Conservation (phyloP, 2,888 invertebrate genomes). For the Stenodera caucasica region DNA sequence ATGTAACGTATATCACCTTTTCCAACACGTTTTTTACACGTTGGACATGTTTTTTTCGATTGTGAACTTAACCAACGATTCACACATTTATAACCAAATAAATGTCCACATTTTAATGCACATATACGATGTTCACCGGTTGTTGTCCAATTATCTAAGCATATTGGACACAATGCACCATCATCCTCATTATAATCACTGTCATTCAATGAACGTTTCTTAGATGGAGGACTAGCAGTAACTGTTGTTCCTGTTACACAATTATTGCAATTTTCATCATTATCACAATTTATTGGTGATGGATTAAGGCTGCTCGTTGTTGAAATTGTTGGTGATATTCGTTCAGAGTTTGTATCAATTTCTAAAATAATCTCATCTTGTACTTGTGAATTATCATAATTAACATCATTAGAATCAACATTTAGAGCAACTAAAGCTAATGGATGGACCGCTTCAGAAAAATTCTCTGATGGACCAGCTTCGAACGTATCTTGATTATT, state of each 20-base stretch:
- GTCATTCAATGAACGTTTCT: constrained; percentile 33
- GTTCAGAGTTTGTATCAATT: constrained; percentile 25
- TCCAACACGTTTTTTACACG: constrained; percentile 71
- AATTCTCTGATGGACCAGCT: neutral
- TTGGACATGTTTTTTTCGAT: constrained; percentile 75
- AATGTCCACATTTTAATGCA: constrained; percentile 89
- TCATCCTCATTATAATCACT: constrained; percentile 61
- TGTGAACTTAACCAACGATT: constrained; percentile 69
- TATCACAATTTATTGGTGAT: constrained; percentile 26
- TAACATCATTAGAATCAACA: neutral
- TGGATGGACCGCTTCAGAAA: constrained; percentile 14
- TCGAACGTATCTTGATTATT: constrained; percentile 9
- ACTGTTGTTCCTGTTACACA: constrained; percentile 10
- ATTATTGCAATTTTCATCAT: constrained; percentile 30
- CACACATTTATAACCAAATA: constrained; percentile 85
- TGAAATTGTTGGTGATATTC: constrained; percentile 22
- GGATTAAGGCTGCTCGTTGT: constrained; percentile 24
- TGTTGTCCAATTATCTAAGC: constrained; percentile 85
- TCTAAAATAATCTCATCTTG: constrained; percentile 25
- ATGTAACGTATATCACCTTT: constrained; percentile 61
- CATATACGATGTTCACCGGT: constrained; percentile 83
- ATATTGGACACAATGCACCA: constrained; percentile 81
- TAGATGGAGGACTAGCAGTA: constrained; percentile 18
- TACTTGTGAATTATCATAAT: constrained; percentile 23
- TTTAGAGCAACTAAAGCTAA: constrained; percentile 15